Evolutionary conservation across 2,888 invertebrate genomes (phyloP), one percentile per base, ranked within the genome.

Genomic region (Eueremaeus valkanovi): DNA sequence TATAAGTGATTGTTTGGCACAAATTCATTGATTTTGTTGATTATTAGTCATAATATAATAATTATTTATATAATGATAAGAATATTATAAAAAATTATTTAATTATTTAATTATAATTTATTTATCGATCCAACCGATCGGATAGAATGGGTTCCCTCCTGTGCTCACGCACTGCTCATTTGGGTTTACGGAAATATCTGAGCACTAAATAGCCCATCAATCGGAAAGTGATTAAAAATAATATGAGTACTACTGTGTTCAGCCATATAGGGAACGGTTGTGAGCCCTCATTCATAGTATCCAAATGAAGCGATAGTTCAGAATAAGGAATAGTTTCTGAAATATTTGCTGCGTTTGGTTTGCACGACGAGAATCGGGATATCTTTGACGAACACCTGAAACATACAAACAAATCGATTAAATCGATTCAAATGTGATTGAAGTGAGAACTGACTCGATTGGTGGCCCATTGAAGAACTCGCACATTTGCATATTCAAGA

Each of bases 401-500:
- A 24, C 29, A 49, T 3, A 72, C 3, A 9, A 74, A 74, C 11
- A 29, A 31, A 70, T 33, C 16, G 36, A 74, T 40, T 42, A 27
- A n/a, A 68, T 66, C n/a, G 49, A 51, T 33, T 16, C 18, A 70
- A 13, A 13, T 3, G 36, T 40, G 9, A 27, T 18, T 70, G 31
- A 40, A 63, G 11, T 72, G 3, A 31, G 31, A 13, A 75, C 88
- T 87, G 85, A 91, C 90, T 84, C 83, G 79, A 91, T 88, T 63
- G 88, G 87, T 78, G 87, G 86, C 79, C 90, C 90, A 82, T 89
- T 87, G 77, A 87, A 86, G 81, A 91, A 90, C 82, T 92, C 91
- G 61, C 91, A 86, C 79, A 90, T 90, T 83, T 90, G 90, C 90
- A 91, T 90, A 83, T 90, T 90, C 82, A 90, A 89, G 84, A 90